phyloP scores from a whole-genome alignment of 1,140 invertebrate genomes.

The Aphelinus certus region DNA sequence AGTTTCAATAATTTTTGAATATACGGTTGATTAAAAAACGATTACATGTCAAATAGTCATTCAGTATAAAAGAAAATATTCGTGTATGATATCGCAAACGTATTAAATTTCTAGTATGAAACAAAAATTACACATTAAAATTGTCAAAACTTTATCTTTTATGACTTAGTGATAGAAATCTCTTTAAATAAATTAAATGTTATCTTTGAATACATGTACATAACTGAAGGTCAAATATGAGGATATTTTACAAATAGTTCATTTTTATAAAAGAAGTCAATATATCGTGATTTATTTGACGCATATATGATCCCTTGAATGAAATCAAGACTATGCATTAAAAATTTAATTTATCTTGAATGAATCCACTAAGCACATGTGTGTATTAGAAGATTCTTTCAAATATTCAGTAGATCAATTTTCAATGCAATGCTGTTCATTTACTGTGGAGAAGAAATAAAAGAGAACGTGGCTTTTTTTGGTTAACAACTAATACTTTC shows the following conservation, averaged over 20 bases:
- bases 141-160: background rate
- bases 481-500: conserved; percentile 33
- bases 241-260: background rate
- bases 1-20: background rate
- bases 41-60: conserved; percentile 6
- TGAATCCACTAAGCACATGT: no score
- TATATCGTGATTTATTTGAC: no score
- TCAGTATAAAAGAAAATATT: conserved; percentile 19
- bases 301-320: no score
- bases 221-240: background rate
- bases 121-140: background rate
- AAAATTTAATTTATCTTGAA: no score
- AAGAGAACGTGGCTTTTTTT: conserved; percentile 2
- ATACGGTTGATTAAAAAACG: conserved; percentile 11
- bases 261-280: no score
- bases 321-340: no score
- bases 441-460: background rate
- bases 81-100: conserved; percentile 11
- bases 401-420: no score
- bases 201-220: background rate
- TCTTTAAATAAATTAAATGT: conserved; percentile 1
- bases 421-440: no score
- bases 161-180: background rate
- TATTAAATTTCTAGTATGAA: background rate
- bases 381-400: no score